Evolutionary conservation across 2,797 vertebrate species (phyloP).

Genomic region (Potorous gilbertii): DNA sequence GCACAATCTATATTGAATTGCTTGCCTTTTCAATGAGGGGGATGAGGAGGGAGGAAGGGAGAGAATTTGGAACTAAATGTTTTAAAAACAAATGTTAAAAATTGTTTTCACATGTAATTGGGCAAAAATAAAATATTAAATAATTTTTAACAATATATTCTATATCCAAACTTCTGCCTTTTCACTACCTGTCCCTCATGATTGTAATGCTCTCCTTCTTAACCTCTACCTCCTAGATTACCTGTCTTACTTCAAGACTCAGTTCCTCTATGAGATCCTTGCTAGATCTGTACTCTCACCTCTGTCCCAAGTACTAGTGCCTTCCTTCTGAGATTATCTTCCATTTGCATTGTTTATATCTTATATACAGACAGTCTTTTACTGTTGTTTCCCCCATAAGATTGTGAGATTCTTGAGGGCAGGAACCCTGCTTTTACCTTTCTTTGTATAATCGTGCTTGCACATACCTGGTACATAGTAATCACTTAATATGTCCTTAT

Average conservation of each 20-base stretch:
- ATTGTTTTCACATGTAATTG: too few relatives aligned
- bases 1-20: too few relatives aligned
- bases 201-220: background rate
- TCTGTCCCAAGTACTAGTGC: background rate
- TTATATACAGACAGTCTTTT: background rate
- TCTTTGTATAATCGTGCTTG: background rate
- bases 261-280: background rate
- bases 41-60: too few relatives aligned
- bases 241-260: background rate
- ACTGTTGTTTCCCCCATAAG: background rate
- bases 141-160: background rate
- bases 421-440: background rate
- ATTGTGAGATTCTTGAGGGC: background rate
- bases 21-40: too few relatives aligned
- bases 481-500: background rate
- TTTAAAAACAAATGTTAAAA: too few relatives aligned
- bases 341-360: background rate
- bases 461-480: background rate
- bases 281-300: accelerated
- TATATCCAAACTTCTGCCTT: background rate
- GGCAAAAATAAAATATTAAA: too few relatives aligned
- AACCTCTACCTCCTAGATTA: background rate
- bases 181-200: background rate
- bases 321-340: background rate
- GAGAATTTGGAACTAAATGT: too few relatives aligned